phyloP scores from a whole-genome alignment of 2,797 vertebrate species.

The Arnoldichthys spilopterus region DNA sequence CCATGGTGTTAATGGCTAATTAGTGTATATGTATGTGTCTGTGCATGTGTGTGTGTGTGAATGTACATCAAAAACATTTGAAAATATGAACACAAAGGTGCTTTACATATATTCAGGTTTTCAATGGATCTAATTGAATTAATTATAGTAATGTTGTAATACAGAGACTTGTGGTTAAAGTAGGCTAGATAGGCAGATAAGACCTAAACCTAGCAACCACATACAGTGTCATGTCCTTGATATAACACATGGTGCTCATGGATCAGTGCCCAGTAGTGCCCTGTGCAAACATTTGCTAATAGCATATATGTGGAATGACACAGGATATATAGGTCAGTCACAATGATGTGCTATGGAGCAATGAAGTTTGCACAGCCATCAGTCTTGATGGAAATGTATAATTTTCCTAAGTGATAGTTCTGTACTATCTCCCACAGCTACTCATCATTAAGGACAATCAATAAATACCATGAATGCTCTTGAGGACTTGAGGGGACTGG shows the following conservation, averaged over 20 bases:
- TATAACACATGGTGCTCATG: background rate
- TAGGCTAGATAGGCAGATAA: background rate
- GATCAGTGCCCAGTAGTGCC: background rate
- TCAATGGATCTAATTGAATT: background rate
- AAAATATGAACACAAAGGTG: background rate
- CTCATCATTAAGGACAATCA: background rate
- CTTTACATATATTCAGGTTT: background rate
- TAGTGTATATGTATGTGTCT: too few relatives aligned
- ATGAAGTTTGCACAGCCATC: constrained; percentile 4
- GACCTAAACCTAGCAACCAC: background rate
- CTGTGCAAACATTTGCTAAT: constrained; percentile 5
- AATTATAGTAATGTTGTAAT: background rate
- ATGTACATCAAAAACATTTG: too few relatives aligned
- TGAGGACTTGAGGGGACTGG: background rate
- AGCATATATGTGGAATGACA: constrained; percentile 4
- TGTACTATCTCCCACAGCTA: background rate
- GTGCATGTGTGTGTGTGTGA: too few relatives aligned
- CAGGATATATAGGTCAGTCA: background rate
- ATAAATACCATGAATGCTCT: background rate
- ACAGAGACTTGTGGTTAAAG: background rate
- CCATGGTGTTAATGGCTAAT: too few relatives aligned
- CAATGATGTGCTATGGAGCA: background rate
- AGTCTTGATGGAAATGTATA: background rate
- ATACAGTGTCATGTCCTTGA: background rate
- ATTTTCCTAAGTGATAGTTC: background rate